A percentile compares a stretch with the other conserved stretches of the same genome.
phyloP scores from a whole-genome alignment of 2,113 vertebrate species.

The Festucalex cinctus region DNA sequence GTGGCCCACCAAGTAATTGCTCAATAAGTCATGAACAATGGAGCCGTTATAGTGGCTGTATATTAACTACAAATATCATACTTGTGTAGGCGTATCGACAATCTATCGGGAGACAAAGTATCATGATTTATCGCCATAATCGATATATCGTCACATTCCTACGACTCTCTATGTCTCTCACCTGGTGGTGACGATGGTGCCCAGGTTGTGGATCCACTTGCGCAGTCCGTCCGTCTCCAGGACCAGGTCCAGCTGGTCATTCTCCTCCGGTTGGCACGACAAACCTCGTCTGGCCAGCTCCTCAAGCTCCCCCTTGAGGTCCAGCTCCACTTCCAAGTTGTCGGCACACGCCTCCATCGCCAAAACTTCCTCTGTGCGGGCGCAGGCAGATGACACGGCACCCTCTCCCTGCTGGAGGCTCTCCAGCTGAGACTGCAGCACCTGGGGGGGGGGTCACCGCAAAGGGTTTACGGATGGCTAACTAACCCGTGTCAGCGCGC shows the following conservation, averaged over 20 bases:
- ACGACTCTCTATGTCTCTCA: no score
- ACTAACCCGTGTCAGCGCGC: background rate
- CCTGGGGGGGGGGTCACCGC: constrained; percentile 71
- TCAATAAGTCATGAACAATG: no score
- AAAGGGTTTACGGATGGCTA: background rate
- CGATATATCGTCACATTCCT: no score
- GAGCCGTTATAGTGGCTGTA: no score
- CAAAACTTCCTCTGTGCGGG: constrained; percentile 82
- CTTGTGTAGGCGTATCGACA: no score
- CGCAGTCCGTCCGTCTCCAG: constrained; percentile 92
- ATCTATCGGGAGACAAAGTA: no score
- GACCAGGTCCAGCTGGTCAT: constrained; percentile 91
- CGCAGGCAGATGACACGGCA: constrained; percentile 81
- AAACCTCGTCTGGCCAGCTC: constrained; percentile 80
- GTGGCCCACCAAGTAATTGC: no score
- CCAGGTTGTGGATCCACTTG: constrained; percentile 96
- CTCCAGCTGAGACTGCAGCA: constrained; percentile 90
- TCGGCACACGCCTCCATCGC: constrained; percentile 82
- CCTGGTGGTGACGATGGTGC: constrained; percentile 89
- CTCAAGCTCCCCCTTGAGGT: constrained; percentile 82
- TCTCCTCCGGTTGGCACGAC: constrained; percentile 87
- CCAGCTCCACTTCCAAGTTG: constrained; percentile 81
- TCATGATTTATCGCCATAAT: no score
- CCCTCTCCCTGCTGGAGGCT: constrained; percentile 83
- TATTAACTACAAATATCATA: no score